Evolutionary conservation across 2,113 vertebrate species (phyloP), one percentile per base, ranked within the genome.

Genomic region (Mionectes macconnelli): DNA sequence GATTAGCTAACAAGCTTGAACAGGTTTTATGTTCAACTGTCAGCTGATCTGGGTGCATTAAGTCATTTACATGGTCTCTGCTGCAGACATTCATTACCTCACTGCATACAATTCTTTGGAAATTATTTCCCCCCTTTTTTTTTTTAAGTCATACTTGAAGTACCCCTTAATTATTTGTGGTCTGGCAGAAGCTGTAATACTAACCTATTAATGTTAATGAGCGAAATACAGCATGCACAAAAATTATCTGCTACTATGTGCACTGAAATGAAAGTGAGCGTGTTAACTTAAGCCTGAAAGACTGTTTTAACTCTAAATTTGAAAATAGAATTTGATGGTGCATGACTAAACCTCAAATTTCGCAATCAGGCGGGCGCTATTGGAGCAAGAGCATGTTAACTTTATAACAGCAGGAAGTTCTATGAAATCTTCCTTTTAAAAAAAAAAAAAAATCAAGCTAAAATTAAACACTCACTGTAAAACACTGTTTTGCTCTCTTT

Each of bases 191-290:
- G 81, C 80, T 68, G 63, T 68, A 96, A 89, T 78, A 75, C 81
- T 83, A 89, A 89, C 89, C 69, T 93, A 73, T 63, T 95, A 84
- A 76, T 31, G 68, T 30, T 94, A 92, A 96, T 89, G 93, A 95
- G 87, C 87, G 78, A 96, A 97, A 94, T 47, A 60, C 17, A 79
- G 76, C 75, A 84, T 1, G 12, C 28, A 45, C 60, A 80, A 64
- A 82, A 89, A 96, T 94, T 85, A 96, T 66, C 56, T 55, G 87
- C 84, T 67, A 82, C 89, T 74, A 33, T 28, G 72, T 14, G 49
- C 68, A 44, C 62, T 67, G 85, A 92, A 92, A 81, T 69, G 53
- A 87, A 94, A 96, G 90, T 6, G 40, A 93, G 60, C 68, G 57
- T 4, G 50, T 85, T 76, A 90, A 91, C 74, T 94, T 81, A 52